phyloP scores from a whole-genome alignment of 2,888 invertebrate genomes.

The Cerceris ruficornis region DNA sequence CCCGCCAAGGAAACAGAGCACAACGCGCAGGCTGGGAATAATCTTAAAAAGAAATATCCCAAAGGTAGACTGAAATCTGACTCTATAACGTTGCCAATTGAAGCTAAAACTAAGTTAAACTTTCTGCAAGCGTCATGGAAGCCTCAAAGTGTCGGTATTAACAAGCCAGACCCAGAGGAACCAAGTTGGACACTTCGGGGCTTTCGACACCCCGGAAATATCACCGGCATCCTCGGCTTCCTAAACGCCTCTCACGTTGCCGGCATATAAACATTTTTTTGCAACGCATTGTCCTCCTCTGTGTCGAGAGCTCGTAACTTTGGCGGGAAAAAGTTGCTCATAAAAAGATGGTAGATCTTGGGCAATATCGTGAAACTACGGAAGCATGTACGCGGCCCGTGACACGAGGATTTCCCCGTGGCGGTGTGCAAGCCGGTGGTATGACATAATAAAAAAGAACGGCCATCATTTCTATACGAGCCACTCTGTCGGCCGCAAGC shows the following conservation, averaged over 20 bases:
- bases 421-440: not conserved
- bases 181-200: slow-evolving; percentile 61
- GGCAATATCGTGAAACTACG: slow-evolving; percentile 2
- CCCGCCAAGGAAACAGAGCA: not conserved
- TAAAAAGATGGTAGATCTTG: slow-evolving; percentile 4
- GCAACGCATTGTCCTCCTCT: not conserved
- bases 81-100: slow-evolving; percentile 48
- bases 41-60: slow-evolving; percentile 16
- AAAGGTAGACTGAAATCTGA: slow-evolving; percentile 45
- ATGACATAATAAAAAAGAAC: slow-evolving; percentile 23
- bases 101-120: slow-evolving; percentile 58
- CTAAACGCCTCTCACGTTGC: slow-evolving; percentile 7
- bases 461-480: slow-evolving; percentile 22
- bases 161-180: slow-evolving; percentile 49
- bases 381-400: not conserved
- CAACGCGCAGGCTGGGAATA: not conserved
- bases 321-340: slow-evolving; percentile 8
- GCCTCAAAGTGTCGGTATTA: slow-evolving; percentile 58
- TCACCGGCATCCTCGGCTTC: slow-evolving; percentile 24
- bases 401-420: not conserved
- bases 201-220: slow-evolving; percentile 44
- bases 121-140: slow-evolving; percentile 54
- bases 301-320: slow-evolving; percentile 4
- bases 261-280: not conserved
- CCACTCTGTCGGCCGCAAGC: slow-evolving; percentile 35